Evolutionary conservation across 2,888 invertebrate genomes (phyloP).

Genomic region (Plebejus melissa): DNA sequence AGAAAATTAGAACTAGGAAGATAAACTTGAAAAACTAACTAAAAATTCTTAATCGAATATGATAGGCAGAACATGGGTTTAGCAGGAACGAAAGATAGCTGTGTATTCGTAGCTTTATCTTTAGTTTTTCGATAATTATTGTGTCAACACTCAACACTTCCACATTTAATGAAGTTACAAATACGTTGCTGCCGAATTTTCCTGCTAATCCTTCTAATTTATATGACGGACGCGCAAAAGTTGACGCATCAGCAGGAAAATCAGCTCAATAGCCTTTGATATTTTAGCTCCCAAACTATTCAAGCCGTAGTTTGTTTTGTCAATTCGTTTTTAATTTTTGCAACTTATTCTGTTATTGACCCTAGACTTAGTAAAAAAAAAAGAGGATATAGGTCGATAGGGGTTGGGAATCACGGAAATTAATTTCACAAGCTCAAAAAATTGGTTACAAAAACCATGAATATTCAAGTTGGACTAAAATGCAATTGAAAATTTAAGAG

Average conservation of each 20-base stretch:
- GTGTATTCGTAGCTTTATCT: too few relatives aligned
- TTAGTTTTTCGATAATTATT: too few relatives aligned
- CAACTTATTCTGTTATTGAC: too few relatives aligned
- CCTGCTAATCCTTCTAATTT: background rate
- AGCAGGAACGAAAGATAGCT: too few relatives aligned
- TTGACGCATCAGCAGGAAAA: slow-evolving; percentile 9
- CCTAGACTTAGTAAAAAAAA: too few relatives aligned
- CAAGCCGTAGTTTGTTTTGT: background rate
- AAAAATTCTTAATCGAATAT: background rate
- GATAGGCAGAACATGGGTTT: background rate
- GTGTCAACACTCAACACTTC: too few relatives aligned
- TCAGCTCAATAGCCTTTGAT: background rate
- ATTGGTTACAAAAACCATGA: background rate
- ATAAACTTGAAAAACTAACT: background rate
- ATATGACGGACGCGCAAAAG: slow-evolving; percentile 13
- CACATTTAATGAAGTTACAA: background rate
- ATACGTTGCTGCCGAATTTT: background rate
- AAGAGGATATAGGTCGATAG: too few relatives aligned
- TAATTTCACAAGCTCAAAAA: background rate
- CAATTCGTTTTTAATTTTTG: too few relatives aligned
- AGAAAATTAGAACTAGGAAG: background rate
- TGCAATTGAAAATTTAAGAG: too few relatives aligned
- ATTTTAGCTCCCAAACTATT: background rate
- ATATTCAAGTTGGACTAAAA: background rate
- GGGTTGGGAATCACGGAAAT: too few relatives aligned